Evolutionary conservation across 37 sponge, comb jelly and placozoan species (phyloP), one percentile per base, ranked within the genome.

Genomic region (Cladorhizidae sp.): DNA sequence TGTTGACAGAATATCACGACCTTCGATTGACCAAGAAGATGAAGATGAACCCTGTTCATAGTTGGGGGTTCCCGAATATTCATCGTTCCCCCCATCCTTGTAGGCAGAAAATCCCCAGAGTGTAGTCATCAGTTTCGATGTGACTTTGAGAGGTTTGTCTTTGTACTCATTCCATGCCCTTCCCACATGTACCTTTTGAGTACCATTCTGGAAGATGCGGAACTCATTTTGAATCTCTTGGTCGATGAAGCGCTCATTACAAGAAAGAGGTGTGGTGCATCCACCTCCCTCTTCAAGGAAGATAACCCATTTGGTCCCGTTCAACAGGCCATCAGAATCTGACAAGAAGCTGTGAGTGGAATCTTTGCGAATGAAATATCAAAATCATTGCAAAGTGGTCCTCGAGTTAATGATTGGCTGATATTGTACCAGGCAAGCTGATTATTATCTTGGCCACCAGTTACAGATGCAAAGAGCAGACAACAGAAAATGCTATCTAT

Each of bases 281-380:
- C 73, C 80, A 51, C 84, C 84, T n/a, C 90, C 90, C n/a, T 81
- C 57, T 29, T 89, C 90, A 40, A 89, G 37, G 77, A 67, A 89
- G 26, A 89, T 80, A 0, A 89, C 63, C 90, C 90, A 89, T 29
- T 51, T 63, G 0, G 37, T 37, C 12, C 15, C 12, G 70, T 64
- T 64, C 64, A 11, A 25, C 55, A 54, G 12, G 12, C 17, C 55
- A 54, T 54, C 55, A 20, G 55, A 20, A 54, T 54, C 55, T 17
- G 17, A 54, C 12, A 17, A 17, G 17, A 17, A 17, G 12, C 17
- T 54, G 7, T 23, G 25, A 8, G 25, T 61, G 25, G 36, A 37
- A 25, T 63, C 55, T n/a, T 67, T 79, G 0, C 72, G 67, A 29
- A 78, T 26, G 72, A 89, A 89, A 31, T 78, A 84, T 3, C 90